phyloP scores from a whole-genome alignment of 2,113 vertebrate species.

The Elanoides forficatus region DNA sequence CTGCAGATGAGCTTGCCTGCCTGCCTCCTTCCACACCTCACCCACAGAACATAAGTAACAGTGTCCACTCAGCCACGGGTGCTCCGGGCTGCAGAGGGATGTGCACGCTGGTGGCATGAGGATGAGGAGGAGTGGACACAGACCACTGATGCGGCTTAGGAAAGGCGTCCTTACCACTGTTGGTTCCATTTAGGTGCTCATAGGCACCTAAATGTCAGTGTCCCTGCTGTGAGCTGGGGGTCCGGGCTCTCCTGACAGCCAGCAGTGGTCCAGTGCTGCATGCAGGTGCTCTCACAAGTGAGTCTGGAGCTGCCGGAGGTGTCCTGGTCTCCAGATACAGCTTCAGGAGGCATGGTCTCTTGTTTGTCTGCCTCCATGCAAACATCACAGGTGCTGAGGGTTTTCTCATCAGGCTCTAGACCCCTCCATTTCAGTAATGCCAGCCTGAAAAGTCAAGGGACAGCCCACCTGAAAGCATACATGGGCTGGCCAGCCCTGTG shows the following conservation, averaged over 20 bases:
- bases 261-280: background rate
- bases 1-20: background rate
- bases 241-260: background rate
- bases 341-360: background rate
- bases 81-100: background rate
- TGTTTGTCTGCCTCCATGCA: background rate
- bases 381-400: rapidly evolving
- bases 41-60: background rate
- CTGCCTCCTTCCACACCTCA: background rate
- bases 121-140: background rate
- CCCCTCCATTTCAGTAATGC: too few relatives aligned
- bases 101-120: background rate
- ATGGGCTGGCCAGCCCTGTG: rapidly evolving
- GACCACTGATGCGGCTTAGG: background rate
- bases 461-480: background rate
- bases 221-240: rapidly evolving
- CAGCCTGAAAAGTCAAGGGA: background rate
- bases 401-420: background rate
- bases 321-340: background rate
- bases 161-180: background rate
- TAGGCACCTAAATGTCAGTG: rapidly evolving
- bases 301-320: background rate
- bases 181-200: background rate
- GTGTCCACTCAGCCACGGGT: rapidly evolving
- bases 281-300: background rate